Evolutionary conservation across 2,113 vertebrate genomes (phyloP).

Genomic region (Coptodon bakossiorum): DNA sequence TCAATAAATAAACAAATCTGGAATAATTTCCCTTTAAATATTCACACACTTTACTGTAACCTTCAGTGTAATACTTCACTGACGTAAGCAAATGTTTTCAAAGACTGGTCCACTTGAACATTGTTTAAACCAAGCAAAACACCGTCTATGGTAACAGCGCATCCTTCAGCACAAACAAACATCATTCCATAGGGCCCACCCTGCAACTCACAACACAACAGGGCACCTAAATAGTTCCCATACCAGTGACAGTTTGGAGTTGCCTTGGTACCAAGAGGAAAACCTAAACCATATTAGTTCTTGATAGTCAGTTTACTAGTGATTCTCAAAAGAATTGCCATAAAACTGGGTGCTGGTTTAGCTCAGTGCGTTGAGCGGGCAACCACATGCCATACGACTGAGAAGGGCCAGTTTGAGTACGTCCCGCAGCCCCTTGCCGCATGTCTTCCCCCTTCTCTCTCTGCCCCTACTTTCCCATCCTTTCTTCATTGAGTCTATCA

Average conservation of each 20-base stretch:
- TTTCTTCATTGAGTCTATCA: not conserved
- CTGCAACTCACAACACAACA: not conserved
- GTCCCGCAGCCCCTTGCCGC: rapidly evolving
- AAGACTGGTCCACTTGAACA: not conserved
- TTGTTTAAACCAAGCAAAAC: not conserved
- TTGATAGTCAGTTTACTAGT: not conserved
- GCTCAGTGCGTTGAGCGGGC: not conserved
- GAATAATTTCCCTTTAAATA: not conserved
- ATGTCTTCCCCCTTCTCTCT: not conserved
- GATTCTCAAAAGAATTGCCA: not conserved
- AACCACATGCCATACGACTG: not conserved
- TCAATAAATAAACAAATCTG: not conserved
- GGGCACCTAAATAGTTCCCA: not conserved
- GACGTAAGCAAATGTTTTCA: not conserved
- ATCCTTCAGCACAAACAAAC: not conserved
- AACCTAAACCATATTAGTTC: not conserved
- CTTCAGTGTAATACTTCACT: not conserved
- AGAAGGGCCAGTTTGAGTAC: rapidly evolving
- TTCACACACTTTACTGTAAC: not conserved
- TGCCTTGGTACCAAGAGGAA: not conserved
- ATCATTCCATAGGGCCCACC: not conserved
- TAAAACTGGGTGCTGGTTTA: not conserved
- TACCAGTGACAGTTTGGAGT: not conserved
- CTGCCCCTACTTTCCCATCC: not conserved
- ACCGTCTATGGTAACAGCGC: not conserved